Evolutionary conservation across 2,113 vertebrate species (phyloP), one percentile per base, ranked within the genome.

Genomic region (Pangasianodon hypophthalmus): DNA sequence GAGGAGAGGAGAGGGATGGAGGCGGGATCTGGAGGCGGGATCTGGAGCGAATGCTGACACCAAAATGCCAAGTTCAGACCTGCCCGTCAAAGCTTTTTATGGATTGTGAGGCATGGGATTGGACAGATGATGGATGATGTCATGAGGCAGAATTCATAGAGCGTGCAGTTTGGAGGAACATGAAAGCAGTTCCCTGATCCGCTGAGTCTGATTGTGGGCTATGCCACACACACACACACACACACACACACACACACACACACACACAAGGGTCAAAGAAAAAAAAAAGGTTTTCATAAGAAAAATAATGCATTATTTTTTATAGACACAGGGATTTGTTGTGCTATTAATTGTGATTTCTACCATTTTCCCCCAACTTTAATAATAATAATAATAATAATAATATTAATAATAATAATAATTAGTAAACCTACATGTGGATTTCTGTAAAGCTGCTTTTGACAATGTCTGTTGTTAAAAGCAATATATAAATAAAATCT

Each of bases 61-160:
- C 6, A n/a, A 21, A 7, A 67, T 11, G 2, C 52, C 26, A 58
- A 62, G 71, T 50, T 80, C 58, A 50, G 50, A 13, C 89, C 91
- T 75, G 85, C 77, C 73, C 84, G 86, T 91, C 90, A 86, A 88
- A 90, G 88, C 79, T 87, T 81, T 92, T 86, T 91, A 87, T 91
- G 93, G 91, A 92, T 29, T 71, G 46, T 11, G 86, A 85, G 93
- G 93, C 93, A 93, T 90, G 85, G 92, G 93, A 94, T 91, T 92
- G 93, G 90, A 90, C 88, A 0, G 88, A 44, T 94, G 95, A 95
- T 95, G 95, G 95, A 95, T 94, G 94, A 95, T 94, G 95, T 95
- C 94, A 95, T 94, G 90, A 81, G 92, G 92, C 87, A 32, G 92
- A 93, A 91, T 93, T 92, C 94, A 93, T 89, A 84, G 93, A 92